Evolutionary conservation across 2,888 invertebrate species (phyloP).

Genomic region (Autographa pulchrina): DNA sequence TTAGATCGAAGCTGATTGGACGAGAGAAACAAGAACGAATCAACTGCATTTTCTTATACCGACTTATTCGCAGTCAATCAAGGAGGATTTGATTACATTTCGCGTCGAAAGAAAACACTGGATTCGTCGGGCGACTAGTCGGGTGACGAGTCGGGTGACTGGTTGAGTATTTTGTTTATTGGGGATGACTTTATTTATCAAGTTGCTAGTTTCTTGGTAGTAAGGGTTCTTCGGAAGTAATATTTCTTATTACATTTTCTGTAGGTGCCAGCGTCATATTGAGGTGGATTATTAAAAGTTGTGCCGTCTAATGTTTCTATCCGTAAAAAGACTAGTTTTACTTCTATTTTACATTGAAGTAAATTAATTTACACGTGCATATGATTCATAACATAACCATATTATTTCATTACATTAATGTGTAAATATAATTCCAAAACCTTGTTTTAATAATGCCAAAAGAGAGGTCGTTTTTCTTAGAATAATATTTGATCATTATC

Average conservation of each 20-base stretch:
- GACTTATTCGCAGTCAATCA: background rate
- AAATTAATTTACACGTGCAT: too few species aligned
- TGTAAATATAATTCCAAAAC: background rate
- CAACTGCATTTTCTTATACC: constrained; percentile 24
- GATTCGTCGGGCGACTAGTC: background rate
- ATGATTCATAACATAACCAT: too few species aligned
- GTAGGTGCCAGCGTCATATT: background rate
- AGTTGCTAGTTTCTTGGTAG: background rate
- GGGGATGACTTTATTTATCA: background rate
- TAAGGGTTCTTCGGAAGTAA: background rate
- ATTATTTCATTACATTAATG: too few species aligned
- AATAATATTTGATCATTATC: background rate
- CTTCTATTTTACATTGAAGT: too few species aligned
- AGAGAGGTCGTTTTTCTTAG: background rate
- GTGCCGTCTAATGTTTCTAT: too few species aligned
- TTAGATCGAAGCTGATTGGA: constrained; percentile 42
- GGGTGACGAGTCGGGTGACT: background rate
- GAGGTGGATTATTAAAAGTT: too few species aligned
- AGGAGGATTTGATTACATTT: constrained; percentile 1
- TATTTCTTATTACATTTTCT: background rate
- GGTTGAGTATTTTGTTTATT: constrained; percentile 1
- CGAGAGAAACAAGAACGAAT: constrained; percentile 32
- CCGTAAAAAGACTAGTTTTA: too few species aligned
- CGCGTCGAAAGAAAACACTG: background rate
- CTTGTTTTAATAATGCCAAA: background rate